A percentile compares a stretch with the other conserved stretches of the same genome.
Conservation (phyloP, 2,888 invertebrate genomes). For the Unio pictorum region DNA sequence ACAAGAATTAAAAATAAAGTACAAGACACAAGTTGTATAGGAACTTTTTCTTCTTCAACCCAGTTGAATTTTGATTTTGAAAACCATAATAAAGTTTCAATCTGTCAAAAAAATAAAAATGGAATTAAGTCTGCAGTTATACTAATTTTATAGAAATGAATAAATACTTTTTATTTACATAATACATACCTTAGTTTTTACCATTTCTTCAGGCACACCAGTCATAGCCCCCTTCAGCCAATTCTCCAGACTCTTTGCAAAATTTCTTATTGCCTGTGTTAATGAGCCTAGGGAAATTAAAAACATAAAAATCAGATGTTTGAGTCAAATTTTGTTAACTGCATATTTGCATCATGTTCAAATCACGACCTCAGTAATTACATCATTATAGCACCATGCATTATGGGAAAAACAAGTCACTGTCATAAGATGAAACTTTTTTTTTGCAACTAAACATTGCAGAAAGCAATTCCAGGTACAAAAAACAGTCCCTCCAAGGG, state of each 20-base stretch:
- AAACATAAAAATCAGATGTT: slow-evolving; percentile 4
- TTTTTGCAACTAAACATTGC: no score
- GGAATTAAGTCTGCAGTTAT: background rate
- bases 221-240: slow-evolving; percentile 88
- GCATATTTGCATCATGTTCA: background rate
- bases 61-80: no score
- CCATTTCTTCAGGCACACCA: slow-evolving; percentile 86
- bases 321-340: background rate
- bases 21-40: no score
- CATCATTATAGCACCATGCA: no score
- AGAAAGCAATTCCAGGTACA: no score
- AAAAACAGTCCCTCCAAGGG: no score
- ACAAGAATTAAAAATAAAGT: no score
- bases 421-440: no score
- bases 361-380: no score
- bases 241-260: slow-evolving; percentile 90
- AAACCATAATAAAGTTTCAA: background rate
- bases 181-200: slow-evolving; percentile 81
- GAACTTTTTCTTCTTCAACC: no score
- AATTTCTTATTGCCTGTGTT: slow-evolving; percentile 93
- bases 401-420: no score
- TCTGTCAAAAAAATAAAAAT: background rate
- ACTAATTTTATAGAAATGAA: background rate
- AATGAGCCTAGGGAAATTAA: slow-evolving; percentile 77
- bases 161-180: background rate